phyloP scores from a whole-genome alignment of 1,140 invertebrate genomes.

The Venturia canescens region DNA sequence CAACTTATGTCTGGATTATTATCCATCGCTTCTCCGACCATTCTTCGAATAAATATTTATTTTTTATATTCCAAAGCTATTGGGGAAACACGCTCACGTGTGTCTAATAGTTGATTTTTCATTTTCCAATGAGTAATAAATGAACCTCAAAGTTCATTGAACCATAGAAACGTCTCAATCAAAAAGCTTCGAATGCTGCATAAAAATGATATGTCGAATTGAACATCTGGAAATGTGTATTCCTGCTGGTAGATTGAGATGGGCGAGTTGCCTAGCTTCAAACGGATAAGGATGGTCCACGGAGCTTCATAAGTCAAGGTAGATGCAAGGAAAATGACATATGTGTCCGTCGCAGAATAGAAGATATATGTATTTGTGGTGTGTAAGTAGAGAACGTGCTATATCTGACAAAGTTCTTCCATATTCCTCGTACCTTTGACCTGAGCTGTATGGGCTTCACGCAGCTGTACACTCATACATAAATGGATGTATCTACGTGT shows the following conservation, averaged over 20 bases:
- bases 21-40: too few relatives aligned
- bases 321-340: conserved; percentile 22
- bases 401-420: conserved; percentile 66
- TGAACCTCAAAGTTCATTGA: too few relatives aligned
- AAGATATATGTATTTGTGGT: conserved; percentile 57
- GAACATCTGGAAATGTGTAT: background rate
- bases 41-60: too few relatives aligned
- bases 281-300: conserved; percentile 42
- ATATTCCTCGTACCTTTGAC: conserved; percentile 65
- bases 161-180: too few relatives aligned
- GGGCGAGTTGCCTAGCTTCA: background rate
- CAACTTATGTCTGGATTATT: too few relatives aligned
- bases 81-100: too few relatives aligned
- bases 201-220: background rate
- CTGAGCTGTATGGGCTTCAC: conserved; percentile 52
- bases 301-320: conserved; percentile 35
- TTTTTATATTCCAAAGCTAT: too few relatives aligned
- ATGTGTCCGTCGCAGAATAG: background rate
- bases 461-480: background rate
- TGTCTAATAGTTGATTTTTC: too few relatives aligned
- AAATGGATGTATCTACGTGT: background rate
- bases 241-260: background rate
- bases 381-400: conserved; percentile 62
- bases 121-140: too few relatives aligned
- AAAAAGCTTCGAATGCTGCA: background rate